Conservation (phyloP, 1,140 invertebrate species). For the Centruroides sculpturatus region DNA sequence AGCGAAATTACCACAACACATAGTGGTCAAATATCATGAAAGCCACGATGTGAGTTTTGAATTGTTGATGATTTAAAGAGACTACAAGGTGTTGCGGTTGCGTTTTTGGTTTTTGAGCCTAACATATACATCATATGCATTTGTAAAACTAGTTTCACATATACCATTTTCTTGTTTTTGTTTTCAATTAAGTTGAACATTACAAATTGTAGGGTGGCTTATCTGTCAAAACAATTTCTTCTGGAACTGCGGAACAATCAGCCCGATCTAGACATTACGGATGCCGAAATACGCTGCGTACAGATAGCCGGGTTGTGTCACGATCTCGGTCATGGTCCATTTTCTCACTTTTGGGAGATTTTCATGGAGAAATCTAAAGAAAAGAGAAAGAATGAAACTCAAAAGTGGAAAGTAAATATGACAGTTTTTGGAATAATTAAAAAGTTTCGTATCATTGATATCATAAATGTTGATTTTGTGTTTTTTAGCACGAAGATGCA, state of each 20-base stretch:
- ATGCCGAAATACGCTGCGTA: slow-evolving; percentile 35
- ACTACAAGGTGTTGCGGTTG: too few relatives aligned
- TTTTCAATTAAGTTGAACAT: background rate
- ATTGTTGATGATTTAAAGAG: too few relatives aligned
- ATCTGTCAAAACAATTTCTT: slow-evolving; percentile 31
- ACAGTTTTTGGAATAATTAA: background rate
- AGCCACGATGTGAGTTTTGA: too few relatives aligned
- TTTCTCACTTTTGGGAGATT: slow-evolving; percentile 44
- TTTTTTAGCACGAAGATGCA: slow-evolving; percentile 34
- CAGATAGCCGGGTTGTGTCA: slow-evolving; percentile 49
- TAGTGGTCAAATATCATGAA: too few relatives aligned
- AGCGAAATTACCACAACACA: too few relatives aligned
- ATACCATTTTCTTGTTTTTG: slow-evolving; percentile 3
- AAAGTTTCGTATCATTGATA: background rate
- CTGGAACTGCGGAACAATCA: slow-evolving; percentile 26
- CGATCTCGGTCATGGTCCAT: slow-evolving; percentile 51
- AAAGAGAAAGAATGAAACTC: background rate
- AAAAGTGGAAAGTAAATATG: slow-evolving; percentile 26
- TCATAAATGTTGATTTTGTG: background rate
- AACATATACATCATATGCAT: background rate
- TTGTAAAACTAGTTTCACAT: background rate
- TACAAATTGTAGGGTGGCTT: slow-evolving; percentile 25
- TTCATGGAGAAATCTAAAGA: slow-evolving; percentile 20
- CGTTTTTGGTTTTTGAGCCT: too few relatives aligned
- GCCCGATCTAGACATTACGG: slow-evolving; percentile 32